Conservation (phyloP, 1,140 invertebrate species). For the Lethocerus indicus region DNA sequence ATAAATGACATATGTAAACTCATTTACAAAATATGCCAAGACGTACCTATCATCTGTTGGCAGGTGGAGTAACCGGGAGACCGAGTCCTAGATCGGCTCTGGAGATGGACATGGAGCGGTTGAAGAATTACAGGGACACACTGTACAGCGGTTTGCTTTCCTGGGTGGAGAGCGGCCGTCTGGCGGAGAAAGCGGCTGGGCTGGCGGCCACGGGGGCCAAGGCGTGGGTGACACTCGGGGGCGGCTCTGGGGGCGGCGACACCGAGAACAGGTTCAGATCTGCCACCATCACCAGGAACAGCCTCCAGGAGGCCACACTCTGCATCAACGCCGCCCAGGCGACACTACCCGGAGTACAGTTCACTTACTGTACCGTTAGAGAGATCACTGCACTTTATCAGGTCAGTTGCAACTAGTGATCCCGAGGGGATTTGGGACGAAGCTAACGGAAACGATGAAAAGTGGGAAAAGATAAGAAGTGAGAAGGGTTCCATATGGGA, state of each 20-base stretch:
- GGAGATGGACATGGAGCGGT: constrained; percentile 30
- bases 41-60: no score
- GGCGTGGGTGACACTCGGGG: no score
- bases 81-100: no score
- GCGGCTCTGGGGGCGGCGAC: no score
- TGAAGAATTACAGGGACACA: constrained; percentile 31
- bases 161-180: constrained; percentile 19
- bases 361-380: constrained; percentile 38
- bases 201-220: constrained; percentile 15
- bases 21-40: no score
- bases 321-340: constrained; percentile 35
- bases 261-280: constrained; percentile 16
- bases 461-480: no score
- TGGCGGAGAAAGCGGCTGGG: constrained; percentile 16
- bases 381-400: constrained; percentile 34
- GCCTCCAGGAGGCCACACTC: constrained; percentile 36
- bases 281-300: constrained; percentile 33
- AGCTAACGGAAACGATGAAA: no score
- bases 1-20: no score
- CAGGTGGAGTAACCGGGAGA: no score
- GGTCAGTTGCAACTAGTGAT: no score
- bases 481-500: no score
- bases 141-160: constrained; percentile 20
- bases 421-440: no score
- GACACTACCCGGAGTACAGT: constrained; percentile 36